Base-by-base conservation (phyloP, 2,888 invertebrate genomes). In the Nycteola revayana region DNA sequence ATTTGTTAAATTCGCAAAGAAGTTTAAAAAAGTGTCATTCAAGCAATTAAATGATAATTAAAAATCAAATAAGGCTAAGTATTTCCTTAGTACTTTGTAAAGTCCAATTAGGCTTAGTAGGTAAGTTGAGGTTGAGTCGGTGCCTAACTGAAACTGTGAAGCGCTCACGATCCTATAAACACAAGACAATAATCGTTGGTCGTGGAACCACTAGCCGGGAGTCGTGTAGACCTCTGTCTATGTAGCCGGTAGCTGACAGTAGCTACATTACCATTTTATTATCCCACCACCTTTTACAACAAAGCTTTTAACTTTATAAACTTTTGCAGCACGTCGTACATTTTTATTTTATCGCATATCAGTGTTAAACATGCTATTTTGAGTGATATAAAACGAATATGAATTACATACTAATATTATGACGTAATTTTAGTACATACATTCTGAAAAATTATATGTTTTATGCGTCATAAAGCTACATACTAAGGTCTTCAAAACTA, bases 151-250 rank as follows among this genome's bases (percentile, higher is more conserved):
- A 59, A 62, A 63, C 57, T 60, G 61, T 57, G 56, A 66, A 63
- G 66, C 71, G 66, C 75, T 77, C 77, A 77, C 75, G 75, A 77
- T 56, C 63, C 74, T 60, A 71, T 76, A 74, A 76, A 76, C 60
- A 64, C 65, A 59, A 64, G 65, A 72, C 76, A 68, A 73, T 72
- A 78, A 80, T 76, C 75, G 77, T 75, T 64, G 65, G 62, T 70
- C 64, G 68, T 65, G 66, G 63, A 59, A 50, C 50, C 39, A 43
- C 54, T 49, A 55, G 60, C 55, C 60, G 55, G 64, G 53, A 66
- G 70, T 66, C 67, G 68, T 69, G 78, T 73, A 72, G 72, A 72
- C 60, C 57, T 62, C 53, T 61, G 59, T 63, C 54, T 40, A 51
- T 54, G 58, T 52, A 48, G 53, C 48, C 61, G 56, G 58, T 60